Evolutionary conservation across 2,797 vertebrate genomes (phyloP), one percentile per base, ranked within the genome.

Genomic region (Melanogrammus aeglefinus): DNA sequence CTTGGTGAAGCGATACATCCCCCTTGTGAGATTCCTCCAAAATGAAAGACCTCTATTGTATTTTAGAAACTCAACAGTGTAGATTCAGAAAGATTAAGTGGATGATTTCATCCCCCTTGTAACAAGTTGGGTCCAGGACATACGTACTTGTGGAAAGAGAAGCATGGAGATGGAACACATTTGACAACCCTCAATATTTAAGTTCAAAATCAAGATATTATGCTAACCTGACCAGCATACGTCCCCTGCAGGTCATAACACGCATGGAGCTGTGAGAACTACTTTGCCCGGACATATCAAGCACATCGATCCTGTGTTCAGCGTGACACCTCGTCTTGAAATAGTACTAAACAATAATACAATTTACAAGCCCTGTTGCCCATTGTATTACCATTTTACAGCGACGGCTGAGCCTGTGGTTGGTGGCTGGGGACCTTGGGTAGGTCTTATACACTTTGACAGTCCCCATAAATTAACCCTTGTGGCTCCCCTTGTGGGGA

Each of bases 1-100:
- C 27, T 63, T 8, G 21, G 57, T 63, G 57, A 63, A 63, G 29
- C 69, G 14, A 71, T 13, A 31, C 69, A 29, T 14, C 69, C 69
- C 24, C 24, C 29, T 71, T 33, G 24, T 71, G 69, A 71, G 69
- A 13, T 71, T 14, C 69, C 69, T 71, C 18, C 4, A n/a, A 63
- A 63, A 24, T 63, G 57, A 63, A 63, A 63, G 57, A 63, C 21
- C 57, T 63, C 57, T 63, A 63, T 63, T 63, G 57, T 63, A n/a
- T n/a, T 63, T 63, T 63, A 24, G 57, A 63, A 63, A 63, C 57
- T 10, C 21, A 63, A 1, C 57, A 63, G 57, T 7, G 57, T 24
- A 63, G 57, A 24, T 63, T n/a, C 35, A 51, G 21, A 1, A 18
- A 51, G 47, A 63, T 63, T 24, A 13, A 63, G 57, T 24, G 57